Base-by-base conservation (phyloP, 2,113 vertebrate species). In the Gasterosteus aculeatus region DNA sequence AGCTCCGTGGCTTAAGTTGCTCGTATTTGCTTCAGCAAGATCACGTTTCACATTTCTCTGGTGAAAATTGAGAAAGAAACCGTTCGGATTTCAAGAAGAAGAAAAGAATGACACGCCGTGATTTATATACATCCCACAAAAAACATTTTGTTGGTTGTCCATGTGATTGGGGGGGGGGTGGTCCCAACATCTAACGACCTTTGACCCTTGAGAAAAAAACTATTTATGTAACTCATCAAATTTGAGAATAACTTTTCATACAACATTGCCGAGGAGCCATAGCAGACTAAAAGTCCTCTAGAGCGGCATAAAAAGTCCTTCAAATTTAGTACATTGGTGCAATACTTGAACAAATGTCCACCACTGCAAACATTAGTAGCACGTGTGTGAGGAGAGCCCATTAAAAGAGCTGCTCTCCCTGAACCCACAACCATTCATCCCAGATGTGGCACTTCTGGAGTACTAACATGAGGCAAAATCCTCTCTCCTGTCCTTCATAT, bases 371-470 rank as follows among this genome's bases (percentile, higher is more conserved):
- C 33, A 14, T 66, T 15, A 29, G 15, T 39, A 31, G 35, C 19
- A n/a, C 15, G 39, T 39, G 31, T 39, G 18, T 72, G 56, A 5
- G 68, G 69, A 19, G n/a, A 4, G 12, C 63, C 61, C 33, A 39
- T 16, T 31, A 16, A 64, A 60, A 82, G 35, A 75, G 33, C 10
- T 72, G 18, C n/a, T 65, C 53, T 69, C 46, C 44, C 33, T 63
- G 22, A 73, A 70, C 26, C 31, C 8, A 26, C 53, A 61, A 74
- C 22, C 16, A 61, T 54, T 72, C 73, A 61, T 67, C 78, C 72
- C 78, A 84, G 64, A 74, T 81, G 81, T 77, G 53, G 41, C 35
- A 33, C 65, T 77, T 67, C 53, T 35, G 67, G 10, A 60, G 31
- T 80, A 63, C 29, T 62, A 26, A 80, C 58, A 46, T 2, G 33